Percentiles rank a stretch among this genome's conserved stretches.
These are phyloP conservation scores for Peromyscus eremicus DNA, from an alignment of 2,797 vertebrate genomes.

Conservation along the genomic window DNA sequence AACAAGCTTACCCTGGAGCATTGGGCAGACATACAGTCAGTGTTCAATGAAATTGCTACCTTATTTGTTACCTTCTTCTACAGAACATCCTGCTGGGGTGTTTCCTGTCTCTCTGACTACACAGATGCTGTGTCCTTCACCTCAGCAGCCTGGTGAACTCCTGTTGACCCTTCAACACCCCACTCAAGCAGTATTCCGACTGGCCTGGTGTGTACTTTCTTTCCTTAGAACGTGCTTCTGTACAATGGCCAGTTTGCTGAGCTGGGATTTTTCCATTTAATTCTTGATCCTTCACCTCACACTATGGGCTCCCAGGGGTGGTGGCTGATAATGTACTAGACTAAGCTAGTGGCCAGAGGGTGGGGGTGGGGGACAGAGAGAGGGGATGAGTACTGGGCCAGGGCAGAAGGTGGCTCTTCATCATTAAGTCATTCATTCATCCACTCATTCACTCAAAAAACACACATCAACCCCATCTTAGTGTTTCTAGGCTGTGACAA, in stretches of 20 bases:
- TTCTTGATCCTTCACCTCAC: not conserved
- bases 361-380: not conserved
- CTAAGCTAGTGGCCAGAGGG: not conserved
- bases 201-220: not conserved
- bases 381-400: not conserved
- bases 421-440: not conserved
- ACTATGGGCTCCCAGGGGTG: not conserved
- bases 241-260: not conserved
- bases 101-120: conserved; percentile 6
- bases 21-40: not conserved
- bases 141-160: conserved; percentile 34
- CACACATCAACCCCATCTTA: not conserved
- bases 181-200: not conserved
- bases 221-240: not conserved
- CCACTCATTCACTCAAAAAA: not conserved
- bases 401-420: not conserved
- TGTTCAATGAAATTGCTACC: not conserved
- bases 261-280: conserved; percentile 1
- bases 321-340: not conserved
- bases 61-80: not conserved
- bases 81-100: not conserved
- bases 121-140: not conserved
- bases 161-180: conserved; percentile 56
- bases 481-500: not conserved
- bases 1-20: not conserved